Evolutionary conservation across 2,888 invertebrate genomes (phyloP), one percentile per base, ranked within the genome.

Genomic region (Endotricha flammealis): DNA sequence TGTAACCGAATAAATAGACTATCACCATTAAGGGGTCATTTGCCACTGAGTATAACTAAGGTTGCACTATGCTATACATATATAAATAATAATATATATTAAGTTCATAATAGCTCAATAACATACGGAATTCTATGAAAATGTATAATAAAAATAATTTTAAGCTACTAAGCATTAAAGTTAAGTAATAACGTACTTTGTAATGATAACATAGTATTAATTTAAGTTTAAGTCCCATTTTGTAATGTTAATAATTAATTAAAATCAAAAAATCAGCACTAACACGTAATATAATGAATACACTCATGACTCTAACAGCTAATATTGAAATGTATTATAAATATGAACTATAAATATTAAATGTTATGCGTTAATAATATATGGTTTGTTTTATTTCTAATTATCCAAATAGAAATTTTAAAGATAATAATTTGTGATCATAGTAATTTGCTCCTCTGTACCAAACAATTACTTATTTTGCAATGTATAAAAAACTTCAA

Each of bases 331-430:
- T 87, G 87, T 88, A 87, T 77, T 81, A 87, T 87, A 87, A 81
- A 86, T 79, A 85, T 87, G 77, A 87, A 86, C 80, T 87, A 88
- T 87, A 85, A 88, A 85, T 85, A 88, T 86, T 88, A 87, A 88
- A 90, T 90, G 90, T 90, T 90, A 90, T 89, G 90, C 90, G 90
- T 90, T 90, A 90, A 90, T 89, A 89, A 90, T 90, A 89, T 67
- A 29, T 34, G 16, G 11, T 38, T 64, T 38, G 70, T 81, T 81
- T 83, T 52, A 74, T 77, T 82, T 58, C 23, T 22, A 31, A 13
- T 7, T 6, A 31, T 29, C 12, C 12, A 1, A 7, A 24, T 4
- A 11, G 11, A 10, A 9, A n/a, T n/a, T n/a, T n/a, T n/a, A n/a
- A n/a, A n/a, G n/a, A n/a, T n/a, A n/a, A n/a, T n/a, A n/a, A n/a